Base-by-base conservation (phyloP, 2,113 vertebrate species). In the Onychostruthus taczanowskii region DNA sequence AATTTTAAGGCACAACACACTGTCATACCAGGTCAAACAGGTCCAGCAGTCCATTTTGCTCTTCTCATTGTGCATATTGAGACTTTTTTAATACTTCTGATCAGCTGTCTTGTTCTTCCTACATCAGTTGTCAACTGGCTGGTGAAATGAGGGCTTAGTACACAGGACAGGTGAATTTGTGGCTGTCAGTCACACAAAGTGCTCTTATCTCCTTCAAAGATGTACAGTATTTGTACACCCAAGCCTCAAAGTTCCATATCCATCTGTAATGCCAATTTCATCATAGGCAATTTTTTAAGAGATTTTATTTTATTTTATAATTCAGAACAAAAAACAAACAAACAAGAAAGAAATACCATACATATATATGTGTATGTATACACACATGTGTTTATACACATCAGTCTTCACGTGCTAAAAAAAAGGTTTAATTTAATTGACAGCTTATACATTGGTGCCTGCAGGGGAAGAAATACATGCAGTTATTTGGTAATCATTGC, bases 1-100 rank as follows among this genome's bases (percentile, higher is more conserved):
- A 92, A 96, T 95, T 96, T 96, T 94, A 94, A 97, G 88, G 94
- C 89, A 92, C 59, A 52, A 58, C 1, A 7, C 67, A 53, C 78
- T 69, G 47, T 87, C 85, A 93, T 68, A 61, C 62, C 85, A 95
- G 52, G 69, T 95, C 89, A 95, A 91, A 66, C n/a, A 84, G 66
- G 35, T 64, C 86, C 62, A 19, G 27, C 75, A 89, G 73, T 47
- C 19, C 84, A 76, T 85, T 90, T 92, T 94, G 27, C 39, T 83
- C 93, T 82, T 96, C 74, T 87, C 77, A 61, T 84, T 64, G 69
- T 91, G 52, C 58, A 35, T 87, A 73, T 30, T 84, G 87, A 95
- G 81, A 41, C 14, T 27, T 94, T 84, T 93, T 73, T 70, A 83
- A 68, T 35, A 27, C 14, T 85, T 94, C 80, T 90, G 64, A 70